Evolutionary conservation across 2,797 vertebrate species (phyloP).

Genomic region (Enteromius radiatus): DNA sequence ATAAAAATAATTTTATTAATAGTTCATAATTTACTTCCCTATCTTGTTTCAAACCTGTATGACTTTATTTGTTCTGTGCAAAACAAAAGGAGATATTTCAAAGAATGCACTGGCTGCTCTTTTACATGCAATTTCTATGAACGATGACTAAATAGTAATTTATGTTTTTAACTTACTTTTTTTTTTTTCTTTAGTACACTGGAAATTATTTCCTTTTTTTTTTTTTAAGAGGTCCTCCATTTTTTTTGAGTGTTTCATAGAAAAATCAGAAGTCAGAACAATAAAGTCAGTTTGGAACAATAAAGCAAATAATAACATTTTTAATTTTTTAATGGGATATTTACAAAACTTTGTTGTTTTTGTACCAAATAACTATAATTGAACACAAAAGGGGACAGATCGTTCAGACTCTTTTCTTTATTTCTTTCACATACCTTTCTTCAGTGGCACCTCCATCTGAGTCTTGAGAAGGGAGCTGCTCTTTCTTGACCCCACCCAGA

Average conservation of each 20-base stretch:
- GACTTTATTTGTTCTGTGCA: background rate
- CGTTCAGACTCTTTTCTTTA: background rate
- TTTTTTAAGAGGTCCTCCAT: background rate
- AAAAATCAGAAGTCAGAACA: background rate
- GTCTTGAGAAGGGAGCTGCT: slow-evolving; percentile 51
- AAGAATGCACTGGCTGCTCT: background rate
- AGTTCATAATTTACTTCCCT: background rate
- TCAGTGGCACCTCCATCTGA: slow-evolving; percentile 50
- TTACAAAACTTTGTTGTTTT: no score
- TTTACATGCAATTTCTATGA: background rate
- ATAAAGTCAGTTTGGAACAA: background rate
- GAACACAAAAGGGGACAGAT: background rate
- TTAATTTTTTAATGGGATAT: background rate
- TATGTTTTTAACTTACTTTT: background rate
- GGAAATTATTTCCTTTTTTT: background rate
- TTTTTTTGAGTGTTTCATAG: background rate
- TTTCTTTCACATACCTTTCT: slow-evolving; percentile 60
- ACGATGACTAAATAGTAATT: background rate
- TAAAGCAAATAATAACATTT: background rate
- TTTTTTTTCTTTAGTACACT: background rate
- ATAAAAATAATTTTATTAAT: background rate
- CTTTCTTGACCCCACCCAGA: slow-evolving; percentile 35
- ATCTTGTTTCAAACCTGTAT: background rate
- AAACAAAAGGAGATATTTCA: background rate
- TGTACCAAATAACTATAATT: background rate